phyloP scores from a whole-genome alignment of 2,113 vertebrate species.

The Archocentrus centrarchus region DNA sequence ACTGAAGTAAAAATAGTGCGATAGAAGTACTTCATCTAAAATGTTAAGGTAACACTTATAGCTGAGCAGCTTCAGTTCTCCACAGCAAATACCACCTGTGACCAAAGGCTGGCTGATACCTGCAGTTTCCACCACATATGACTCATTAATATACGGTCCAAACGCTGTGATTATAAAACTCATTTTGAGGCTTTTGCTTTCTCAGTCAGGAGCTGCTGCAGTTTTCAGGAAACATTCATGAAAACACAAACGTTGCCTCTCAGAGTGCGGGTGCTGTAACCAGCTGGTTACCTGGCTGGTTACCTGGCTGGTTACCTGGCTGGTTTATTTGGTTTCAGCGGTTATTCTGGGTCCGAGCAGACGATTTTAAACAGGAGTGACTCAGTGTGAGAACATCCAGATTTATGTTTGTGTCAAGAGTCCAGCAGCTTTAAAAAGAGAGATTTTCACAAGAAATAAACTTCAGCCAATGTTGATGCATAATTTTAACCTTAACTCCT shows the following conservation, averaged over 20 bases:
- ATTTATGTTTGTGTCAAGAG: too few species aligned
- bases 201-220: too few species aligned
- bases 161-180: not conserved
- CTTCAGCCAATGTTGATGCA: not conserved
- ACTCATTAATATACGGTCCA: not conserved
- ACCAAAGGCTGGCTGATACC: too few species aligned
- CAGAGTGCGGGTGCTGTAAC: not conserved
- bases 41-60: not conserved
- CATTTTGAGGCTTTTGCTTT: not conserved
- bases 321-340: not conserved
- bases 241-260: not conserved
- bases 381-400: not conserved
- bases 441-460: not conserved
- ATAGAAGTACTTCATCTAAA: not conserved
- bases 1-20: not conserved
- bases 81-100: not conserved
- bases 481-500: too few species aligned
- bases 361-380: not conserved
- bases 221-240: not conserved
- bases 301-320: accelerated
- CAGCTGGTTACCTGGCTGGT: not conserved
- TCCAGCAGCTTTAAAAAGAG: not conserved
- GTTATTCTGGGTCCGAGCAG: not conserved
- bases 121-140: not conserved
- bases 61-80: not conserved